Evolutionary conservation across 1,140 invertebrate species (phyloP), one percentile per base, ranked within the genome.

Genomic region (Bicyclus anynana): DNA sequence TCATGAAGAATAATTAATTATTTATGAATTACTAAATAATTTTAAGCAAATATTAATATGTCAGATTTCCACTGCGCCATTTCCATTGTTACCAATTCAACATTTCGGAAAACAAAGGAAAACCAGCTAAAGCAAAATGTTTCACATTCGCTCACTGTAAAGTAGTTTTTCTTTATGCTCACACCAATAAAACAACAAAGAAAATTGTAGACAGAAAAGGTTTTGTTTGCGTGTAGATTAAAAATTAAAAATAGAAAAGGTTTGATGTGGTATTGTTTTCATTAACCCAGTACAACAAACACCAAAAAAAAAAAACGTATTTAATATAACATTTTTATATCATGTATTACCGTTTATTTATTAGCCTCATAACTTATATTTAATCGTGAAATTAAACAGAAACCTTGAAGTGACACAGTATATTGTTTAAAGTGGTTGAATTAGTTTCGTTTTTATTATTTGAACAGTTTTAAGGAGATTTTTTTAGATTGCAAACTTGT

Each of bases 101-200:
- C 7, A 7, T 10, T 40, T 40, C 2, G n/a, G n/a, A n/a, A 40
- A 40, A 40, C 37, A 40, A 40, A 40, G 37, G 17, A 40, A 17
- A 40, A 9, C 37, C 13, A 40, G 37, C 16, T 16, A 14, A 40
- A 17, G 16, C 5, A 40, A 40, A 14, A 40, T 40, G 37, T 40
- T 17, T 7, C 37, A 40, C 29, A 33, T 33, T 40, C 37, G 13
- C 14, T 40, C 37, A 6, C 3, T 14, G 17, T 40, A 17, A 2
- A 40, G 37, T 40, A 16, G 14, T 16, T 40, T 17, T 46, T 46
- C 20, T 46, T 21, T 46, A 21, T 46, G 47, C 38, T 50, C 47
- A 56, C 50, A 48, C 55, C 48, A 58, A 58, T 58, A 51, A 37
- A n/a, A 40, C 13, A 56, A 51, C 37, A 58, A 57, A 51, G 26